Conservation (phyloP, 2,797 vertebrate species). For the Onychomys torridus region DNA sequence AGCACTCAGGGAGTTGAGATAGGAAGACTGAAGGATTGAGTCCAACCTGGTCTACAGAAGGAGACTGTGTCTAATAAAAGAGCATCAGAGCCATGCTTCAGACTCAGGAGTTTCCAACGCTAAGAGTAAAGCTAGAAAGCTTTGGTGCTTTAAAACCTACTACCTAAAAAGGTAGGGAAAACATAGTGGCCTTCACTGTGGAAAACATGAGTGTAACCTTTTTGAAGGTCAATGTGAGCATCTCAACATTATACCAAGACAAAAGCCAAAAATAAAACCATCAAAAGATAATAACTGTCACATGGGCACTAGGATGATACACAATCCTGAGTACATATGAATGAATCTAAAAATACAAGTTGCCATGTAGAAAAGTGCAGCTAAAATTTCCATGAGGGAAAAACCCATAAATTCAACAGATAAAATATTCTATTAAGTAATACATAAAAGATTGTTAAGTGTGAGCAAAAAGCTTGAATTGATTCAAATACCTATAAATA, state of each 20-base stretch:
- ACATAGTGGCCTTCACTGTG: background rate
- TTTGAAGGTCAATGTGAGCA: background rate
- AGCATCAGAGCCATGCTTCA: background rate
- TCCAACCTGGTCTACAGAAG: background rate
- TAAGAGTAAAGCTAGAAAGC: background rate
- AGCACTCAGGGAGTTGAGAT: background rate
- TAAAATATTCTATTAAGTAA: conserved; percentile 35
- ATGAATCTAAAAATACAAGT: conserved; percentile 8
- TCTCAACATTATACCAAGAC: conserved; percentile 23
- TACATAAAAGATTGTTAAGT: background rate
- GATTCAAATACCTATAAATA: conserved; percentile 12
- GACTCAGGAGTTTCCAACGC: background rate
- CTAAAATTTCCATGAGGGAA: conserved; percentile 26
- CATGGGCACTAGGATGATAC: background rate
- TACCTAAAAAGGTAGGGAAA: background rate
- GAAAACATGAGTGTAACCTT: background rate
- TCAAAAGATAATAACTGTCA: background rate
- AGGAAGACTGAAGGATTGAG: background rate
- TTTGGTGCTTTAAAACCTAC: background rate
- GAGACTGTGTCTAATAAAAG: background rate
- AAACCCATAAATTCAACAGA: conserved; percentile 3
- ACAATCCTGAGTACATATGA: background rate
- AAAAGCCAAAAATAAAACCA: conserved; percentile 38
- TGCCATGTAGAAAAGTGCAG: background rate
- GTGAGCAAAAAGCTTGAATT: conserved; percentile 6